Evolutionary conservation across 2,113 vertebrate genomes (phyloP).

Genomic region (Melanostigma gelatinosum): DNA sequence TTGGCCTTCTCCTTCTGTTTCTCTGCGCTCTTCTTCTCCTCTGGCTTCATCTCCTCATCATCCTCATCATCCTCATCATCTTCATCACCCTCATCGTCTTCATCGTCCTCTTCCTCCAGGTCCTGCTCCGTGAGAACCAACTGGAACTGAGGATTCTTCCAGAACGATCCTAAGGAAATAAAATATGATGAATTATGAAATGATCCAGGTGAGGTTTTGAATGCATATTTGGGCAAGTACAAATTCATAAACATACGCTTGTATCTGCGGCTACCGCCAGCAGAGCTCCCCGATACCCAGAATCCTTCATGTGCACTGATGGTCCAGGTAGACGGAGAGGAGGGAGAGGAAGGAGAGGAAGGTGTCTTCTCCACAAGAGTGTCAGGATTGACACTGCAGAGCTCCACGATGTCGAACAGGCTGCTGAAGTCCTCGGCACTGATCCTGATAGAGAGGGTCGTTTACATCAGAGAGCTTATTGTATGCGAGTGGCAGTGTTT

Average conservation of each 20-base stretch:
- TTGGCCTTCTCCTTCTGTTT: conserved; percentile 70
- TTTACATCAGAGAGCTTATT: background rate
- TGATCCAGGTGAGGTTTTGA: background rate
- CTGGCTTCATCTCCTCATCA: conserved; percentile 13
- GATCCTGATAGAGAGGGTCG: conserved; percentile 75
- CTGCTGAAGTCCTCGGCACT: conserved; percentile 78
- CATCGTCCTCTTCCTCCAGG: conserved; percentile 56
- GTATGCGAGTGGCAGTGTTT: background rate
- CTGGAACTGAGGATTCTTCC: conserved; percentile 84
- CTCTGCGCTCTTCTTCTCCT: conserved; percentile 39
- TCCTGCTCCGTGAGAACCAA: conserved; percentile 76
- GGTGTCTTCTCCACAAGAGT: conserved; percentile 44
- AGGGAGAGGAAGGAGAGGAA: background rate
- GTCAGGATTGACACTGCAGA: conserved; percentile 83
- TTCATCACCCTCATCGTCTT: conserved; percentile 38
- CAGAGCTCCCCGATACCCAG: conserved; percentile 80
- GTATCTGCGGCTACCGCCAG: conserved; percentile 81
- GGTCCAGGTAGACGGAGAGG: conserved; percentile 61
- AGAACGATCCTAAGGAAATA: conserved; percentile 77
- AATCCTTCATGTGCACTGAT: conserved; percentile 79
- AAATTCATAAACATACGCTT: conserved; percentile 56
- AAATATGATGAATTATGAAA: background rate
- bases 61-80: conserved; percentile 48
- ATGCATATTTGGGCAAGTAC: background rate
- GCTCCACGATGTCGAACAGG: conserved; percentile 79